Conservation (phyloP, 2,888 invertebrate genomes). For the Stictocephala bisonia region DNA sequence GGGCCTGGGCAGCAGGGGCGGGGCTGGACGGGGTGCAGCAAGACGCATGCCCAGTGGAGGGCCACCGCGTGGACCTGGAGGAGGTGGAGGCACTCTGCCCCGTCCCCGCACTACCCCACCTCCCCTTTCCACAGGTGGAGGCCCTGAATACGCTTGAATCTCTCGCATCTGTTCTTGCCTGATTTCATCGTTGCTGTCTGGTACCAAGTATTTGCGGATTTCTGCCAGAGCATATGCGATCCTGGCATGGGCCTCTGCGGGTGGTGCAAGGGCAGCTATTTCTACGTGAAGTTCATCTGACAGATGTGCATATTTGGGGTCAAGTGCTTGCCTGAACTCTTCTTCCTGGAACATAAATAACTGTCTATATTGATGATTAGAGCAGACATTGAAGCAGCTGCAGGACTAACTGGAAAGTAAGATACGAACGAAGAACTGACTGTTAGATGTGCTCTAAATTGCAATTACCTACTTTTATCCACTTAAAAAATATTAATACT, state of each 20-base stretch:
- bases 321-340: constrained; percentile 86
- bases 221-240: constrained; percentile 86
- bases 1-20: constrained; percentile 54
- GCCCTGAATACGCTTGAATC: constrained; percentile 70
- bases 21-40: constrained; percentile 42
- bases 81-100: constrained; percentile 41
- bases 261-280: constrained; percentile 91
- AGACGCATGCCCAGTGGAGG: constrained; percentile 34
- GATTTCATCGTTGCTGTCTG: constrained; percentile 89
- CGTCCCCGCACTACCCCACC: constrained; percentile 26
- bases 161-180: constrained; percentile 92
- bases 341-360: constrained; percentile 76
- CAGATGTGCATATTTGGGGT: constrained; percentile 91
- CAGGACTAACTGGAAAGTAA: too few relatives aligned
- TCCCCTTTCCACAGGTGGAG: constrained; percentile 28
- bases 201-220: constrained; percentile 82
- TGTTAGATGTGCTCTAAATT: too few relatives aligned
- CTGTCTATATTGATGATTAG: too few relatives aligned
- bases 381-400: too few relatives aligned
- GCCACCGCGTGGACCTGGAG: constrained; percentile 42
- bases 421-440: too few relatives aligned
- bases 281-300: constrained; percentile 93
- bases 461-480: too few relatives aligned
- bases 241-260: constrained; percentile 86
- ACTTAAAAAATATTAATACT: too few relatives aligned